These are phyloP conservation scores for Thalassoma bifasciatum DNA, from an alignment of 2,113 vertebrate species.

Conservation along the genomic window DNA sequence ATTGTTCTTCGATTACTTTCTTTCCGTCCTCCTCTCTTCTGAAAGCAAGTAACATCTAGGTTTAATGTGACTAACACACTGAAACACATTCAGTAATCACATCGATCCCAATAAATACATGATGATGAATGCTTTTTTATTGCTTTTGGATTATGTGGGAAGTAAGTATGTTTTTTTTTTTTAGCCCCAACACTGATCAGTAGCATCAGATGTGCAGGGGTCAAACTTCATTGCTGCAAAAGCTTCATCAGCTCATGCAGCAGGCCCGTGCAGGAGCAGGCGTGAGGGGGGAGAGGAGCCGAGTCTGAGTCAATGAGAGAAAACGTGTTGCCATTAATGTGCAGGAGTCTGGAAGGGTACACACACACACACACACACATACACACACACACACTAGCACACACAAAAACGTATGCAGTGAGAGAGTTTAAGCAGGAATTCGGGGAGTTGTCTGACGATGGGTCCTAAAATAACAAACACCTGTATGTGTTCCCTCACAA, in stretches of 20 bases:
- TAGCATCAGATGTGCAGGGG: not conserved
- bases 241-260: not conserved
- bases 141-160: too few species aligned
- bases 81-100: too few species aligned
- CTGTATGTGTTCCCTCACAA: conserved; percentile 46
- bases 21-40: too few species aligned
- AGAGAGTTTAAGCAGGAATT: conserved; percentile 52
- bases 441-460: conserved; percentile 61
- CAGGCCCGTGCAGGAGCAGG: not conserved
- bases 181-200: not conserved
- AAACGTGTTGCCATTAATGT: not conserved
- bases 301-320: conserved; percentile 13
- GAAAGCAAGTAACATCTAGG: too few species aligned
- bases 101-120: too few species aligned
- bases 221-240: not conserved
- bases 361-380: conserved; percentile 20
- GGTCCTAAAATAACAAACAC: conserved; percentile 80
- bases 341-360: conserved; percentile 3
- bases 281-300: not conserved
- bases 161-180: not conserved
- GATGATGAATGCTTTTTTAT: too few species aligned
- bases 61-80: too few species aligned
- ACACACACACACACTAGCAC: conserved; percentile 22
- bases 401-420: conserved; percentile 15
- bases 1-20: too few species aligned